Percentiles rank a stretch among this genome's conserved stretches.
phyloP scores from a whole-genome alignment of 2,113 vertebrate genomes.

The Rhegmatorhina hoffmannsi region DNA sequence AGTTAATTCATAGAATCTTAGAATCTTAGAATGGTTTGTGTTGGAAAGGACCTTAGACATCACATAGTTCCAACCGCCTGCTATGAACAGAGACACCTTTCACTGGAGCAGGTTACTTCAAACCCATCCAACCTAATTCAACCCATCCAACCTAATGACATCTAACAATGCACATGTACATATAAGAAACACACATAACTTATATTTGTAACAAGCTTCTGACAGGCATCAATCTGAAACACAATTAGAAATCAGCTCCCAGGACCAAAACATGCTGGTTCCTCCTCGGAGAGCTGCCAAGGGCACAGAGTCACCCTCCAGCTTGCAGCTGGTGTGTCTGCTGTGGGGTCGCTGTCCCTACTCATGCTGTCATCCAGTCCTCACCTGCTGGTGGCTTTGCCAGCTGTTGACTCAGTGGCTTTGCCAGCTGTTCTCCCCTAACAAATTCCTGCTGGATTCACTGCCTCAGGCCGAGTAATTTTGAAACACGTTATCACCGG shows the following conservation, averaged over 20 bases:
- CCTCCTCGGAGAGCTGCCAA: not conserved
- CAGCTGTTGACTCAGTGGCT: not conserved
- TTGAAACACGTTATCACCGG: fast-evolving
- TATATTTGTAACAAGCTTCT: not conserved
- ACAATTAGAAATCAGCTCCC: not conserved
- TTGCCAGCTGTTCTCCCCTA: not conserved
- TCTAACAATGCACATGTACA: not conserved
- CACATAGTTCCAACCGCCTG: not conserved
- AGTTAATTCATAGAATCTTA: not conserved
- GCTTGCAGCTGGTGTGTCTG: fast-evolving
- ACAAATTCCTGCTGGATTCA: not conserved
- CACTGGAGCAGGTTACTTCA: not conserved
- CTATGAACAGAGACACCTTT: not conserved
- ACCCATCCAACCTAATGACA: no score
- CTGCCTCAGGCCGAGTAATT: fast-evolving
- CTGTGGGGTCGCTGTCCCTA: fast-evolving
- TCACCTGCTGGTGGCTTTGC: not conserved
- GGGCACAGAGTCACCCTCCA: fast-evolving
- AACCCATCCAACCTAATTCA: not conserved
- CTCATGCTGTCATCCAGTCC: fast-evolving
- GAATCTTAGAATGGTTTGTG: not conserved
- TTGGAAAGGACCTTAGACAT: not conserved
- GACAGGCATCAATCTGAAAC: not conserved
- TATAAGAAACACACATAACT: fast-evolving
- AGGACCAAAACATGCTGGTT: not conserved